A percentile compares a stretch with the other conserved stretches of the same genome.
phyloP scores from a whole-genome alignment of 1,140 invertebrate genomes.

The Drosophila prosaltans region DNA sequence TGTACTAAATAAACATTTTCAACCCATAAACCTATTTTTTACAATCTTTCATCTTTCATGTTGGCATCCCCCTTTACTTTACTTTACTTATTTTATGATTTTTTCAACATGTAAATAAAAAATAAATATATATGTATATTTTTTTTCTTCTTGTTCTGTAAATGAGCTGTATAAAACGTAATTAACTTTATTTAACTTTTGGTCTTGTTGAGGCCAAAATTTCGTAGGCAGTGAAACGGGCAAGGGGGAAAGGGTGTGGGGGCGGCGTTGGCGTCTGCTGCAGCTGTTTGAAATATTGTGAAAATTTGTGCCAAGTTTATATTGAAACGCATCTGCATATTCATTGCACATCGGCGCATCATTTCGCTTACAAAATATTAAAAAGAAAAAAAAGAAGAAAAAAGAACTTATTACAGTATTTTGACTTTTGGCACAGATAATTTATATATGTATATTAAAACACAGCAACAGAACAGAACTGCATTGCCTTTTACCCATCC shows the following conservation, averaged over 20 bases:
- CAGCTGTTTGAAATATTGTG: slow-evolving; percentile 35
- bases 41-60: slow-evolving; percentile 3
- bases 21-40: slow-evolving; percentile 12
- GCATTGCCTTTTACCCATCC: too few relatives aligned
- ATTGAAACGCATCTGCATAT: slow-evolving; percentile 43
- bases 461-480: slow-evolving; percentile 23
- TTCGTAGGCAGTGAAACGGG: too few relatives aligned
- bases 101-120: slow-evolving; percentile 49
- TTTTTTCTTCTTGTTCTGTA: slow-evolving; percentile 21
- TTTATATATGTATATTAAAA: slow-evolving; percentile 34
- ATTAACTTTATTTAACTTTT: slow-evolving; percentile 71
- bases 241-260: background rate
- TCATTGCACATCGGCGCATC: slow-evolving; percentile 38
- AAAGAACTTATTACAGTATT: slow-evolving; percentile 45
- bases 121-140: background rate
- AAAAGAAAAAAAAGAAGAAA: background rate
- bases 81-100: slow-evolving; percentile 50
- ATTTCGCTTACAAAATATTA: slow-evolving; percentile 24
- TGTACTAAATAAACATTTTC: background rate
- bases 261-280: slow-evolving; percentile 5
- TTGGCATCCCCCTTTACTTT: background rate
- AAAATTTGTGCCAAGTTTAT: slow-evolving; percentile 67
- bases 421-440: slow-evolving; percentile 55
- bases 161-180: slow-evolving; percentile 62
- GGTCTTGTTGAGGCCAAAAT: background rate